Evolutionary conservation across 2,113 vertebrate genomes (phyloP), one percentile per base, ranked within the genome.

Genomic region (Stictonetta naevosa): DNA sequence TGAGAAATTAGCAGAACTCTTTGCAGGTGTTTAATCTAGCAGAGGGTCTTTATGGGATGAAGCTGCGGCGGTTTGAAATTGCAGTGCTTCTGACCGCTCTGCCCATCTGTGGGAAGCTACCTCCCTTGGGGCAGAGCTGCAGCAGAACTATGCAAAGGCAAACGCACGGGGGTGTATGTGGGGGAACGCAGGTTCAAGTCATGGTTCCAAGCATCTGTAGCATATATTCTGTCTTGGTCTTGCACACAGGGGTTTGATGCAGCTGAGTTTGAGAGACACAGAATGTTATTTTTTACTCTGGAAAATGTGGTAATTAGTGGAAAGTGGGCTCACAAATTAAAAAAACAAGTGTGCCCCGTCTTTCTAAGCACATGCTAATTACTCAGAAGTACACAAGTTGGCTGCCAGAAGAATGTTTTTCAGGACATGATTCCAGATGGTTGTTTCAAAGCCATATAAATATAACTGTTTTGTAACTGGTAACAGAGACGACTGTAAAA

Each of bases 381-480:
- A 64, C 48, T 52, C 42, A 46, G 33, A 83, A 92, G 83, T 44
- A 53, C 48, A 40, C 44, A 15, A 85, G 60, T 14, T 52, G 33
- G 40, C 56, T 90, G 88, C 86, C 93, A 95, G 82, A 81, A 93
- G 68, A 83, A 81, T 53, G 69, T 90, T 93, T 83, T 81, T 78
- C 80, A 78, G 79, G 29, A 64, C 1, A 0, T n/a, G 85, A 16
- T 68, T 90, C 88, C 93, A 96, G 95, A 94, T 95, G 92, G 92
- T 81, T 86, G 80, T 84, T 93, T 78, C 86, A 88, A 56, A 88
- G 62, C 73, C 66, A 1, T 88, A 64, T 78, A 94, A 92, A 93
- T 91, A 72, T 26, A 86, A 48, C 56, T 63, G 63, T 74, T 81
- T 91, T 63, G 40, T 88, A 88, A 53, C 25, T 29, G 60, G 75